Percentiles rank a stretch among this genome's conserved stretches.
These are phyloP conservation scores for Poecilus cupreus DNA, from an alignment of 2,888 invertebrate genomes.

Conservation along the genomic window DNA sequence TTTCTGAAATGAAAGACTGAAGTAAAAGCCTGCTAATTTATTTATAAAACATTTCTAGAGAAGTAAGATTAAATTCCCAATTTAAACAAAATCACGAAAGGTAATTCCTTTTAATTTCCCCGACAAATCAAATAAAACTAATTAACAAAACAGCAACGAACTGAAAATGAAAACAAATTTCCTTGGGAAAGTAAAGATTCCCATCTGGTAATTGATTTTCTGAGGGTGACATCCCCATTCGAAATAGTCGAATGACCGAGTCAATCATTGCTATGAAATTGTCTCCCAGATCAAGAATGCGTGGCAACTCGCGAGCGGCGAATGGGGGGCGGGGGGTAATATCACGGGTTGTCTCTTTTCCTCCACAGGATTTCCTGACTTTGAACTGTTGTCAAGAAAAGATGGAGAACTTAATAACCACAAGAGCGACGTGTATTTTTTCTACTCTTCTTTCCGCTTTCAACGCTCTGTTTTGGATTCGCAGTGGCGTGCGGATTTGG, in stretches of 20 bases:
- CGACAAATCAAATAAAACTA: conserved; percentile 31
- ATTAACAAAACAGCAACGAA: conserved; percentile 24
- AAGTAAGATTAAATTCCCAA: conserved; percentile 4
- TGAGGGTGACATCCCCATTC: background rate
- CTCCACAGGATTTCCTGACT: background rate
- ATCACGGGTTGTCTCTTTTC: background rate
- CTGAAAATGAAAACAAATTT: conserved; percentile 38
- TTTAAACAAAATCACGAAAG: conserved; percentile 18
- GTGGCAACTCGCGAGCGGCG: background rate
- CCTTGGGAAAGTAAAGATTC: background rate
- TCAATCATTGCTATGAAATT: conserved; percentile 35
- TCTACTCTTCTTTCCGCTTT: conserved; percentile 16
- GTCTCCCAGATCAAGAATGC: conserved; percentile 15
- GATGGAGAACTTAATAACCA: conserved; percentile 39
- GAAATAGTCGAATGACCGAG: background rate
- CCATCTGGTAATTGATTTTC: conserved; percentile 3
- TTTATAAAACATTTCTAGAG: conserved; percentile 19
- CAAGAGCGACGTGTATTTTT: conserved; percentile 33
- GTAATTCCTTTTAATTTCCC: conserved; percentile 12
- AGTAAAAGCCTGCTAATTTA: background rate
- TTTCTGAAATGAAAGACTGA: background rate
- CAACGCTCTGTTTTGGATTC: conserved; percentile 28
- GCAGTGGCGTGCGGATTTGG: conserved; percentile 28
- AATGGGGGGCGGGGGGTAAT: background rate
- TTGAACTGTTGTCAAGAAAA: conserved; percentile 36